A percentile compares a stretch with the other conserved stretches of the same genome.
These are phyloP conservation scores for Lampropteryx suffumata DNA, from an alignment of 2,888 invertebrate species.

Conservation along the genomic window DNA sequence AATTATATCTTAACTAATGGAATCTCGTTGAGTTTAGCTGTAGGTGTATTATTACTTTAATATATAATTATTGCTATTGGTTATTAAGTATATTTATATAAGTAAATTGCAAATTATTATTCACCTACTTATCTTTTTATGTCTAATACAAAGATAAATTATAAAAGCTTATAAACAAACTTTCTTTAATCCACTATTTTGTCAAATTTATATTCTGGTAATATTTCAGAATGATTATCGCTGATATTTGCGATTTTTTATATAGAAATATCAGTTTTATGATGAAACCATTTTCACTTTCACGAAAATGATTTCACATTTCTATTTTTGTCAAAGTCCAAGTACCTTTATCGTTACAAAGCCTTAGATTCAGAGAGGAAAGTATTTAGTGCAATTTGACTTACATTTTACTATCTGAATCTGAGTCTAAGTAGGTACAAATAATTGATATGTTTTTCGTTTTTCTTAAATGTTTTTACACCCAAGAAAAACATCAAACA, in stretches of 20 bases:
- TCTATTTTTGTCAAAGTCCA: too few species aligned
- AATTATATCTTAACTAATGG: background rate
- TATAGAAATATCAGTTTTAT: background rate
- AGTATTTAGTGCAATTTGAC: too few species aligned
- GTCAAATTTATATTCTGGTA: constrained; percentile 6
- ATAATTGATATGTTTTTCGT: too few species aligned
- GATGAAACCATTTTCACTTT: background rate
- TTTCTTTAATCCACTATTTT: constrained; percentile 6
- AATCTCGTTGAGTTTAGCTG: background rate
- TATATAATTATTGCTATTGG: too few species aligned
- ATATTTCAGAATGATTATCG: background rate
- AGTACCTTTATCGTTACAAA: too few species aligned
- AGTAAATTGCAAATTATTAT: background rate
- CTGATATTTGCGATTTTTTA: background rate
- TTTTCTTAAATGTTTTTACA: background rate
- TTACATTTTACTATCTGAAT: too few species aligned
- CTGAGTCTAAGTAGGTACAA: too few species aligned
- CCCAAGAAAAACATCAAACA: constrained; percentile 5
- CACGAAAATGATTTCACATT: too few species aligned
- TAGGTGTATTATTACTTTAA: too few species aligned
- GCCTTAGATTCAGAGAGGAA: too few species aligned
- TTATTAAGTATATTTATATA: too few species aligned
- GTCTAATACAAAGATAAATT: background rate
- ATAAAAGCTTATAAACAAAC: constrained; percentile 10
- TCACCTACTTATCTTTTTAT: background rate